Evolutionary conservation across 2,797 vertebrate genomes (phyloP), one percentile per base, ranked within the genome.

Genomic region (Halcyon badia): DNA sequence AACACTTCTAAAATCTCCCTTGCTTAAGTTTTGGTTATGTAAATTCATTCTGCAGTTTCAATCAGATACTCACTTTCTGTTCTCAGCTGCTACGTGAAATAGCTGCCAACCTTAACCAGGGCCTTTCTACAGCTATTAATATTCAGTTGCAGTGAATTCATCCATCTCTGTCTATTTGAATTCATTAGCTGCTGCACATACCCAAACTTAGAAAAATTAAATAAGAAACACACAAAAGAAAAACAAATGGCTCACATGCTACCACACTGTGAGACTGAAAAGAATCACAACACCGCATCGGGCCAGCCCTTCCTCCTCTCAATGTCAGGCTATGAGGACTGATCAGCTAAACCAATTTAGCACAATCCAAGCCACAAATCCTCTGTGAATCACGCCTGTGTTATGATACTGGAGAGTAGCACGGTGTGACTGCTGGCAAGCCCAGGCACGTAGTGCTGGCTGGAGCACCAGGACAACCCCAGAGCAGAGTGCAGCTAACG

Each of bases 121-220:
- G n/a, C 68, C 83, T 93, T 97, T 96, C 94, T 90, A 64, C 54
- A 91, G 70, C 49, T 87, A 75, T 73, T 90, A 94, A 95, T 90
- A 80, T 72, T 85, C 35, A 60, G 35, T 44, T 39, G 56, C 82
- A 96, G 48, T 77, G 83, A 86, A 61, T 78, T 83, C 57, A 84
- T 19, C 75, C 64, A 58, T 69, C 80, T 77, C 17, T 37, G 51
- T 57, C 48, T 65, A 69, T 49, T 52, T 48, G 41, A 89, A 68
- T 83, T 87, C 33, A 57, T 87, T 82, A 88, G 77, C 66, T 88
- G 76, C 69, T 56, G 46, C 66, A 88, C 51, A 73, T 14, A 82
- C 3, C 52, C 81, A 89, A 72, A 68, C 39, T 51, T 17, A 46
- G 76, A 79, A 83, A 65, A 84, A 60, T 4, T 66, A 91, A 87